phyloP scores from a whole-genome alignment of 2,113 vertebrate genomes.

The Petrocephalus zakoni region DNA sequence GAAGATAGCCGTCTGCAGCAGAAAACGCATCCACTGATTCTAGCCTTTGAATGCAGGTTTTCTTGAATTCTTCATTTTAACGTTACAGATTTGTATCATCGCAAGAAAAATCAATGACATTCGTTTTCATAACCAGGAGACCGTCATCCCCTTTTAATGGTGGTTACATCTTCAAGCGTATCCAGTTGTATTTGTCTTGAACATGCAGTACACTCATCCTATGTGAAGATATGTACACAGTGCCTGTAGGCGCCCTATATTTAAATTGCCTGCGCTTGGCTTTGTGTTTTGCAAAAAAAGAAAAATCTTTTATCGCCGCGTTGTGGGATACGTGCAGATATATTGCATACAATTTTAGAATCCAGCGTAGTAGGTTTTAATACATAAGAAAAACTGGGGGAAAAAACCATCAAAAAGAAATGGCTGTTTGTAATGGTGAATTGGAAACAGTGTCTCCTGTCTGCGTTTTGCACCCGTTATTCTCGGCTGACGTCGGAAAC shows the following conservation, averaged over 20 bases:
- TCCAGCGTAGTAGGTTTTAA: slow-evolving; percentile 16
- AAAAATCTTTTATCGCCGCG: slow-evolving; percentile 16
- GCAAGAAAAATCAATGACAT: slow-evolving; percentile 26
- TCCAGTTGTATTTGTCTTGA: slow-evolving; percentile 25
- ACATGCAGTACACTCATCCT: slow-evolving; percentile 35
- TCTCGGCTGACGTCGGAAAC: slow-evolving; percentile 36
- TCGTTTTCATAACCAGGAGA: slow-evolving; percentile 22
- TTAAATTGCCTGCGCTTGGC: slow-evolving; percentile 33
- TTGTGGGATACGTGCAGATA: slow-evolving; percentile 16
- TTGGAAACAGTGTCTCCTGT: slow-evolving; percentile 32
- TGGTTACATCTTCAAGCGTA: slow-evolving; percentile 30
- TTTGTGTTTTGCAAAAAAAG: slow-evolving; percentile 24
- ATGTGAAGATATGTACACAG: slow-evolving; percentile 36
- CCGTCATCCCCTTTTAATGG: slow-evolving; percentile 7
- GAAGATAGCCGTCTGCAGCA: slow-evolving; percentile 28
- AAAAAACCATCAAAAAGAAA: slow-evolving; percentile 21
- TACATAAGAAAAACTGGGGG: slow-evolving; percentile 10
- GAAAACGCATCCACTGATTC: slow-evolving; percentile 36
- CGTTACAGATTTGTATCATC: slow-evolving; percentile 23
- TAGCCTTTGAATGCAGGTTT: slow-evolving; percentile 35
- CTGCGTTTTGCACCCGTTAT: slow-evolving; percentile 32
- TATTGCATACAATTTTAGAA: slow-evolving; percentile 24
- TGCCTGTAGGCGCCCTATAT: slow-evolving; percentile 40
- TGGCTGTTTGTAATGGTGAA: slow-evolving; percentile 30
- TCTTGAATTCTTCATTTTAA: slow-evolving; percentile 31